Base-by-base conservation (phyloP, 2,797 vertebrate species). In the Ptychobarbus kaznakovi region DNA sequence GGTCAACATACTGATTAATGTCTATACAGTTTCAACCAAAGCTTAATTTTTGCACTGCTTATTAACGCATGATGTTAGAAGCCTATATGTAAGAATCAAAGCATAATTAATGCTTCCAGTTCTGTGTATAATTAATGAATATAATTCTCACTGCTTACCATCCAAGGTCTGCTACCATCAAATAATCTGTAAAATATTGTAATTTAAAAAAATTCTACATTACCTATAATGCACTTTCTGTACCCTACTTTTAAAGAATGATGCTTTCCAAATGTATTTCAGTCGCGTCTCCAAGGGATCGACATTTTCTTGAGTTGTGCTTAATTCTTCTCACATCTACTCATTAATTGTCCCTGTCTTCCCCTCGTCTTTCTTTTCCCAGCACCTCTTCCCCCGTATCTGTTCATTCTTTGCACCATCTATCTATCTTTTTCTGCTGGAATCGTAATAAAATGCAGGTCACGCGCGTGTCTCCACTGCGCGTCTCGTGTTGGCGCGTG, bases 381-480 rank as follows among this genome's bases (percentile, higher is more conserved):
- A 90, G 88, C 88, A 83, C 82, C 86, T 83, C 89, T 89, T 46
- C 74, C 87, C 90, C 80, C 68, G 90, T 88, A 90, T 90, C 91
- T 93, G 92, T 93, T 93, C 93, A 90, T 93, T 69, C 90, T 91
- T 87, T 87, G 84, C 82, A 89, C 89, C 89, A 91, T 94, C 93
- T 92, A 94, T 94, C 94, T 93, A 94, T 94, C 93, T 94, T 94
- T 93, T 93, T 92, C 70, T 89, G 86, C 85, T 90, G 83, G 35
- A 81, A 80, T 79, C 74, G 32, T 84, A 93, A 94, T 94, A 92
- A 94, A 93, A 96, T 95, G 93, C 95, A 92, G 95, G 94, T 95
- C 95, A 95, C 94, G 94, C 90, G 88, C 92, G 81, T 90, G 28
- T 91, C 92, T 91, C 92, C 89, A 90, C 89, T 46, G 92, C 88